Evolutionary conservation across 1,140 invertebrate species (phyloP), one percentile per base, ranked within the genome.

Genomic region (Agraylea sexmaculata): DNA sequence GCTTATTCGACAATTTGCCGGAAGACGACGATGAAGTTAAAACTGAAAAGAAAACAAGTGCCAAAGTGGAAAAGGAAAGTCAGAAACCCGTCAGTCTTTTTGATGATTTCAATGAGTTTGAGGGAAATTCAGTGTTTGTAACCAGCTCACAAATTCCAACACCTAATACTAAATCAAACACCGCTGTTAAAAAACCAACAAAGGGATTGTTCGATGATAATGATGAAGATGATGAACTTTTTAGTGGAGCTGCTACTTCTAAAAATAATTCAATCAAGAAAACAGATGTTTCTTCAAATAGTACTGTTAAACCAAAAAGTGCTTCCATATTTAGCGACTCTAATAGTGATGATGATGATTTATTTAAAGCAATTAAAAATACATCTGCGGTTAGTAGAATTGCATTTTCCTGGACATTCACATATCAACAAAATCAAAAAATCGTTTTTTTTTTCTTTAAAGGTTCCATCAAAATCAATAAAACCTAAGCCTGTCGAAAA

Each of bases 1-100:
- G 52, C 6, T 45, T 62, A 7, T 61, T 62, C 47, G 56, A 60
- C 40, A 54, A 45, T 29, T 15, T 41, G 16, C 43, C 47, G 5
- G 37, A 40, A 12, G 40, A 47, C 19, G 31, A 35, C 10, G 33
- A 41, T n/a, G 7, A 12, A 34, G 17, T 36, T 27, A 15, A 17
- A 30, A 19, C 20, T 27, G n/a, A 31, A n/a, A 39, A 25, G 37
- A 37, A 15, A 27, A 12, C 16, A 32, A 25, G 4, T 25, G 18
- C 21, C 16, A 22, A 19, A 34, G 38, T 23, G 20, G 33, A 37
- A 39, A 38, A 32, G 20, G 19, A 12, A 43, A 31, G 13, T 15
- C 5, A 20, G 22, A 1, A 30, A 11, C 19, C 17, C 38, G 11
- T 38, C 27, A 18, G 30, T 32, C n/a, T n/a, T n/a, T n/a, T n/a